Evolutionary conservation across 2,797 vertebrate species (phyloP).

Genomic region (Falco columbarius): DNA sequence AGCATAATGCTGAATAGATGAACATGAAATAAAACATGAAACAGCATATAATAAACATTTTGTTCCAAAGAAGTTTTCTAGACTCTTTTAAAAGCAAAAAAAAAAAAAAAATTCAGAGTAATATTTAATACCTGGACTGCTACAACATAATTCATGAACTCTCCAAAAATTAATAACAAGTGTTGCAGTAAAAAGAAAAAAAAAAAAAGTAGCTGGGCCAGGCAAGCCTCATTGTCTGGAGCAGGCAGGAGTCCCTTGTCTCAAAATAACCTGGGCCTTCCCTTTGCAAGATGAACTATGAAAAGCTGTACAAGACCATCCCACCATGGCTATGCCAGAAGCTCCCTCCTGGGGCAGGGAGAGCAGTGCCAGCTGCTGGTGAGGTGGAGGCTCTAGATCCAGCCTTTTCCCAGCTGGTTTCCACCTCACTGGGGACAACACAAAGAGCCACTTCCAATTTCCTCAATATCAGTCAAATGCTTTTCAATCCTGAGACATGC

Average conservation of each 20-base stretch:
- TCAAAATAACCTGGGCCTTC: background rate
- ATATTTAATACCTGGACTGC: background rate
- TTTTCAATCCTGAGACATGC: background rate
- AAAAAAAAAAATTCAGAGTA: background rate
- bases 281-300: background rate
- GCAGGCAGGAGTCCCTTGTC: background rate
- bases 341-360: background rate
- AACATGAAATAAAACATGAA: background rate
- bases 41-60: background rate
- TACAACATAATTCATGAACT: background rate
- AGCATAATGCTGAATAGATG: background rate
- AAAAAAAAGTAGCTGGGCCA: background rate
- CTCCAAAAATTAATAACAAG: background rate
- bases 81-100: background rate
- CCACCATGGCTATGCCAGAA: background rate
- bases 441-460: background rate
- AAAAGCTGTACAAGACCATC: background rate
- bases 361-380: accelerated
- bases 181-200: background rate
- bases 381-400: background rate
- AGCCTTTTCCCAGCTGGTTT: background rate
- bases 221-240: background rate
- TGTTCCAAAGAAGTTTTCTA: background rate
- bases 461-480: background rate
- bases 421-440: background rate